These are phyloP conservation scores for Vannuccia rotundouncinata DNA, from an alignment of 2,888 invertebrate species.

Conservation along the genomic window DNA sequence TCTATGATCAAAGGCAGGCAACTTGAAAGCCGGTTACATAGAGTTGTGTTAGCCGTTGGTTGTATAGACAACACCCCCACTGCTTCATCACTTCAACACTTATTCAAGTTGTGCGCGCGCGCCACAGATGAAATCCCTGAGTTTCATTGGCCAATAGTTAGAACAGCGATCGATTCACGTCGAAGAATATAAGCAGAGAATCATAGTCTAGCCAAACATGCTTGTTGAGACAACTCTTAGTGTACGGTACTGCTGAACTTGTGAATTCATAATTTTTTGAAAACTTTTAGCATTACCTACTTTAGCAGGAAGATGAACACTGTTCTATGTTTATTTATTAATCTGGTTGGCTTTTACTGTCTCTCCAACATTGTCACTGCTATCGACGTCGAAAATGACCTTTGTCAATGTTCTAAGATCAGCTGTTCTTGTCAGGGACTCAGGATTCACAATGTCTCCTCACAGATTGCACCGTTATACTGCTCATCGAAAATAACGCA, in stretches of 20 bases:
- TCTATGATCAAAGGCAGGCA: background rate
- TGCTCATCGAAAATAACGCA: background rate
- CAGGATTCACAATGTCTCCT: background rate
- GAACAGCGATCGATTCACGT: background rate
- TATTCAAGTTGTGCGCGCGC: background rate
- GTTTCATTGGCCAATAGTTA: background rate
- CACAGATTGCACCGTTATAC: background rate
- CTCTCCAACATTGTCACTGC: background rate
- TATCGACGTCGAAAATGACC: background rate
- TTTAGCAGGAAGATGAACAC: background rate
- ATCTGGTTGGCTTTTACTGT: background rate
- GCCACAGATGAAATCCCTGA: background rate
- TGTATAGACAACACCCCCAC: background rate
- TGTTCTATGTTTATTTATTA: background rate
- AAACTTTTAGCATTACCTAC: background rate
- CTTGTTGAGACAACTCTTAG: background rate
- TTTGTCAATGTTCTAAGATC: background rate
- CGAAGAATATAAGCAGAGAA: background rate
- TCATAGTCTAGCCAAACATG: slow-evolving; percentile 10
- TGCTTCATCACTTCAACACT: background rate
- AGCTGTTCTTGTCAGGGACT: background rate
- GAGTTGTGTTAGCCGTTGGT: too few species aligned
- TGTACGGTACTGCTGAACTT: background rate
- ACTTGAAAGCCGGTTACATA: background rate
- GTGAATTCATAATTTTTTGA: background rate